phyloP scores from a whole-genome alignment of 2,888 invertebrate genomes.

The Congeria kusceri region DNA sequence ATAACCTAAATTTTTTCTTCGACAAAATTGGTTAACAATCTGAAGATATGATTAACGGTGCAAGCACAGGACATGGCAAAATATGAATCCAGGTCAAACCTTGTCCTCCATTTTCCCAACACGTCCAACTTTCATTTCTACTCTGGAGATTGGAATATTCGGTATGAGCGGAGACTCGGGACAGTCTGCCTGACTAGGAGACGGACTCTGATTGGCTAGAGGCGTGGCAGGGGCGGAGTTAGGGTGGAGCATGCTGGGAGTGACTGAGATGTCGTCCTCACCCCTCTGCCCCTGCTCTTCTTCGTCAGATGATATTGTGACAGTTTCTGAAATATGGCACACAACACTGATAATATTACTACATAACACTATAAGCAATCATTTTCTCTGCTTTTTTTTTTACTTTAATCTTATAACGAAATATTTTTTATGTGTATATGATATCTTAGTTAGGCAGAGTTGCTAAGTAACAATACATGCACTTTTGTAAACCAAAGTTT shows the following conservation, averaged over 20 bases:
- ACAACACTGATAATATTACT: too few species aligned
- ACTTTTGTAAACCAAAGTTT: too few species aligned
- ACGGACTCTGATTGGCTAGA: slow-evolving; percentile 18
- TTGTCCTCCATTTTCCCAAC: slow-evolving; percentile 74
- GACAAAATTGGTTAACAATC: too few species aligned
- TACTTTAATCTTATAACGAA: too few species aligned
- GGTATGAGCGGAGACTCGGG: slow-evolving; percentile 62
- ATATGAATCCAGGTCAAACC: slow-evolving; percentile 63
- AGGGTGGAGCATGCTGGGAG: background rate
- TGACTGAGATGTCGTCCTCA: background rate
- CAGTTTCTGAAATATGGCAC: slow-evolving; percentile 73
- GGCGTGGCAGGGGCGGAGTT: slow-evolving; percentile 39
- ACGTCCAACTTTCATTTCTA: slow-evolving; percentile 31
- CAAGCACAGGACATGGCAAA: background rate
- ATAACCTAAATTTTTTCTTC: too few species aligned
- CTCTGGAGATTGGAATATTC: slow-evolving; percentile 48
- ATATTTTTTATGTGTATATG: too few species aligned
- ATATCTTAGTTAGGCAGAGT: too few species aligned
- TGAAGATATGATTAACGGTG: too few species aligned
- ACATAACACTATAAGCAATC: too few species aligned
- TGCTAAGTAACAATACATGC: too few species aligned
- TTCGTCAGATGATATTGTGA: slow-evolving; percentile 84
- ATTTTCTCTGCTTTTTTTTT: too few species aligned
- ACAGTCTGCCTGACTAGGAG: slow-evolving; percentile 43
- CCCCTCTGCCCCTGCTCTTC: slow-evolving; percentile 73